Base-by-base conservation (phyloP, 2,113 vertebrate species). In the Oreotrochilus melanogaster region DNA sequence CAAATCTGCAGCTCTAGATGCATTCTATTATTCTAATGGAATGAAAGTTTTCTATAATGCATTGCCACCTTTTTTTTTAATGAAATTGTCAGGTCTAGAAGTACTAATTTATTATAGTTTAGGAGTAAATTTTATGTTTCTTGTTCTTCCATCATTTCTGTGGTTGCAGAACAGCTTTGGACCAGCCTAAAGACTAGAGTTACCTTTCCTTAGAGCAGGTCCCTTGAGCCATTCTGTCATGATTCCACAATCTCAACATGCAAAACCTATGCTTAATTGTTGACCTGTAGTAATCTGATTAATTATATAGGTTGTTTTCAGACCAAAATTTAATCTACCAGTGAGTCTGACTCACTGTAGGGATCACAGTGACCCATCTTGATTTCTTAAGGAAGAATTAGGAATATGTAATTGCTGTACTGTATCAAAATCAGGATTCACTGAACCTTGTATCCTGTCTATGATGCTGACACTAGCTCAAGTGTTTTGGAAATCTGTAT, bases 271-370 rank as follows among this genome's bases (percentile, higher is more conserved):
- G 30, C 7, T 78, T 90, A 79, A 76, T 76, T 92, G 45, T 78
- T 79, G 69, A 62, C 42, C 25, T 72, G 58, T 16, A 79, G 9
- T 69, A 79, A 61, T 65, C 24, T 61, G 39, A 25, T 87, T 86
- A 93, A 92, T 82, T 65, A 82, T 31, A 79, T 27, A 82, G 50
- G 66, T 57, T 72, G 27, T 6, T 88, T 92, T 93, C 58, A 89
- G 66, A 57, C 57, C 23, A 89, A 17, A 37, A 58, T 60, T 30
- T 81, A 71, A 87, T 67, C 61, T 78, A 7, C 24, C 25, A 31
- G 10, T 57, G 48, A 75, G 53, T 65, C 39, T 88, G 48, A 35
- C 9, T 91, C 43, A 45, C 51, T 79, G 7, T 10, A 69, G 83
- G 70, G 73, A 42, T 92, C 81, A 78, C 35, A 75, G 18, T 51